A percentile compares a stretch with the other conserved stretches of the same genome.
These are phyloP conservation scores for Virgularia gustaviana DNA, from an alignment of 92 coral and sea anemone genomes.

Conservation along the genomic window DNA sequence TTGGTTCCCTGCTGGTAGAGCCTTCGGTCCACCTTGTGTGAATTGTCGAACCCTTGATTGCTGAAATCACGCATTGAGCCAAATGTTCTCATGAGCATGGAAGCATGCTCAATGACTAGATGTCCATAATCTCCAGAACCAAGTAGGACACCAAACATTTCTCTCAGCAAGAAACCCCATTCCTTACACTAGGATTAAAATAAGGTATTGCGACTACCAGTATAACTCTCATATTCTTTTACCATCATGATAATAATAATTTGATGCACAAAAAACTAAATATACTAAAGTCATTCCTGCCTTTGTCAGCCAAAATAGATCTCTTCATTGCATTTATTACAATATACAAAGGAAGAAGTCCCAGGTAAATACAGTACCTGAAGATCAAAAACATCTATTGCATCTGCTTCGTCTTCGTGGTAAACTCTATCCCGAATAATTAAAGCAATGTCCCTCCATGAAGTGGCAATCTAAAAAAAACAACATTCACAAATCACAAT, in stretches of 20 bases:
- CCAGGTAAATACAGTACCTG: not conserved
- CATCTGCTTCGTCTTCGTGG: not conserved
- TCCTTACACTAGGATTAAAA: slow-evolving; percentile 13
- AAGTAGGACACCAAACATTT: slow-evolving; percentile 16
- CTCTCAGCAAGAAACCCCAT: slow-evolving; percentile 4
- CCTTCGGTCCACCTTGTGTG: slow-evolving; percentile 23
- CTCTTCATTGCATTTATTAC: too few species aligned
- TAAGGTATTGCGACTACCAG: too few species aligned
- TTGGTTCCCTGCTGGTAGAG: slow-evolving; percentile 20
- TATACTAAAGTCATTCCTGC: too few species aligned
- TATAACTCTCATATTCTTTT: too few species aligned
- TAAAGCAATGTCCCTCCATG: slow-evolving; percentile 18
- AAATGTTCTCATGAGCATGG: slow-evolving; percentile 7
- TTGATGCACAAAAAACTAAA: too few species aligned
- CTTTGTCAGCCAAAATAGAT: too few species aligned
- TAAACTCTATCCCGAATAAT: slow-evolving; percentile 10
- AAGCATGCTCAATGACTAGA: slow-evolving; percentile 14
- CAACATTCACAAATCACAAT: too few species aligned
- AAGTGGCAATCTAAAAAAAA: not conserved
- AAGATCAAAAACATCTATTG: not conserved
- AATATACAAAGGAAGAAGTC: too few species aligned
- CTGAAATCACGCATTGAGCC: slow-evolving; percentile 13
- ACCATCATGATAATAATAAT: too few species aligned
- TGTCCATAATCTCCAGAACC: slow-evolving; percentile 14
- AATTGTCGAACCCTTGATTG: slow-evolving; percentile 12